Conservation (phyloP, 2,888 invertebrate species). For the Hololepta plana region DNA sequence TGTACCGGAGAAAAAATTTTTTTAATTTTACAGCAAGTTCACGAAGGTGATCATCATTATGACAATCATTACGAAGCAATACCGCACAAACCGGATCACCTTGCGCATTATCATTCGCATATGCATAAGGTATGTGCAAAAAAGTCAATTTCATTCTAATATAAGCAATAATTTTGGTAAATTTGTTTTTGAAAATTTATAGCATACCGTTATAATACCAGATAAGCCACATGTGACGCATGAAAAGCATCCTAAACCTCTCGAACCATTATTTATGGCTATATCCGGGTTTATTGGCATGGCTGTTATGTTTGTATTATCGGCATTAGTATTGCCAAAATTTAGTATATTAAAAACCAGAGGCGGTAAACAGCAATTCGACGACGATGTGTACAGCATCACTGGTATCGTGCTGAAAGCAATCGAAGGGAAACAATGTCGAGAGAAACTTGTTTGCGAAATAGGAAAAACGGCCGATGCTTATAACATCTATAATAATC, state of each 20-base stretch:
- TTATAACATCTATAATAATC: conserved; percentile 21
- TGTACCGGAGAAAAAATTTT: no score
- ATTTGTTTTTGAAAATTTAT: no score
- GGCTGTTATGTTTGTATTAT: conserved; percentile 33
- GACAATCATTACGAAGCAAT: no score
- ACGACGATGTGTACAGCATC: conserved; percentile 22
- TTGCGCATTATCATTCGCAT: no score
- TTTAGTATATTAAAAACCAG: conserved; percentile 19
- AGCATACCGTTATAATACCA: conserved; percentile 24
- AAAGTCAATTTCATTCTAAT: no score
- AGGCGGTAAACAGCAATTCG: conserved; percentile 16
- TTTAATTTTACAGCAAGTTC: no score
- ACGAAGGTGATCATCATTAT: no score
- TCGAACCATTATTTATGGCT: conserved; percentile 36
- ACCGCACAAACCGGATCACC: no score
- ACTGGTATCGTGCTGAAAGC: conserved; percentile 26
- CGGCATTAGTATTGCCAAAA: conserved; percentile 31
- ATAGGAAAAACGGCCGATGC: conserved; percentile 25
- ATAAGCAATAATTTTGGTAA: no score
- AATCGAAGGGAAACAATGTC: conserved; percentile 29
- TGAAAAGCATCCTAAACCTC: no score
- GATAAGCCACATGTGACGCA: no score
- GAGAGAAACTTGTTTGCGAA: conserved; percentile 29
- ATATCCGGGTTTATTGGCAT: conserved; percentile 37
- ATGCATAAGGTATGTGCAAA: no score